phyloP scores from a whole-genome alignment of 1,140 invertebrate species.

The Atta cephalotes region DNA sequence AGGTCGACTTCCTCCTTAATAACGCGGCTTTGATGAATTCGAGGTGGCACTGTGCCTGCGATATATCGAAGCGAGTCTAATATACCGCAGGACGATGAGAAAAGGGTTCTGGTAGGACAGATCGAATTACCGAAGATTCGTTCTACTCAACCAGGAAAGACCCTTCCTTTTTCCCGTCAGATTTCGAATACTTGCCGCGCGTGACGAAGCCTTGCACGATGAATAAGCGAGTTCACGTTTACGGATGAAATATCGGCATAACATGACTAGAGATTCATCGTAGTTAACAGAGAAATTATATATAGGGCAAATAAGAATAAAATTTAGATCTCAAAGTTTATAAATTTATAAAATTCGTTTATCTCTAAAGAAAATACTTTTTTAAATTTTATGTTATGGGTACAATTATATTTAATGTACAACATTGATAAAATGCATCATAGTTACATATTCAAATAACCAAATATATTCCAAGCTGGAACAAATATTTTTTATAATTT shows the following conservation, averaged over 20 bases:
- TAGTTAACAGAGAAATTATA: conserved; percentile 48
- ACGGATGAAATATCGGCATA: not conserved
- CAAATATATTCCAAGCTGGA: not conserved
- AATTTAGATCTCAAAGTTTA: not conserved
- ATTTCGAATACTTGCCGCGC: conserved; percentile 54
- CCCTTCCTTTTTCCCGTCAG: not conserved
- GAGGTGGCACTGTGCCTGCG: conserved; percentile 9
- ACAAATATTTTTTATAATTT: not conserved
- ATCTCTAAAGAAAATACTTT: not conserved
- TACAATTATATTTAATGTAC: not conserved
- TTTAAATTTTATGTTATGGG: not conserved
- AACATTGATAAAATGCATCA: not conserved
- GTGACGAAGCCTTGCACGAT: conserved; percentile 40
- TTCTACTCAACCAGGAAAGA: conserved; percentile 51
- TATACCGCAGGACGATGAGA: conserved; percentile 30
- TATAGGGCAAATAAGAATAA: not conserved
- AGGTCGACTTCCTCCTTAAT: not conserved
- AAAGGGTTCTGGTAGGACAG: conserved; percentile 37
- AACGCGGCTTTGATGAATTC: conserved; percentile 46
- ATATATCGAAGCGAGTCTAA: conserved; percentile 24
- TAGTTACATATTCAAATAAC: not conserved
- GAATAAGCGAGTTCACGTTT: conserved; percentile 50
- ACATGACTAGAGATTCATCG: conserved; percentile 36
- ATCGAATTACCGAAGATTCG: conserved; percentile 75
- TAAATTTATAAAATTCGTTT: not conserved